Conservation (phyloP, 2,888 invertebrate species). For the Nomada ruficornis region DNA sequence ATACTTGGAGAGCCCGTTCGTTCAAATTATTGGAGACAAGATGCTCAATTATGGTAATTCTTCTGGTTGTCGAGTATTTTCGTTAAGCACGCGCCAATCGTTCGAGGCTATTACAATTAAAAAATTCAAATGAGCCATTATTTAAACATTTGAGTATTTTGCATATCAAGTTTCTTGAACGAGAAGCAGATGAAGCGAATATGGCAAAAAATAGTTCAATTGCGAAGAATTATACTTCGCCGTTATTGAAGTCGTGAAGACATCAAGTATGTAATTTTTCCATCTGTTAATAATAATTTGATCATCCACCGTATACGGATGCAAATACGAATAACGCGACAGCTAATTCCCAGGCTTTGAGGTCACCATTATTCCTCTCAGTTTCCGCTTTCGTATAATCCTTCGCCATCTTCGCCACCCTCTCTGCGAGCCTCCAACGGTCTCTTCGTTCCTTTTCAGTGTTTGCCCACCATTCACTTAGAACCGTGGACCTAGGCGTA, state of each 20-base stretch:
- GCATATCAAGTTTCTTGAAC: too few relatives aligned
- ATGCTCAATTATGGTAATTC: not conserved
- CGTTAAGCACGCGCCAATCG: too few relatives aligned
- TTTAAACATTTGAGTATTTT: too few relatives aligned
- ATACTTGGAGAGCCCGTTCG: not conserved
- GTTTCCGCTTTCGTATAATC: slow-evolving; percentile 56
- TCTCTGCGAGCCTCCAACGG: slow-evolving; percentile 57
- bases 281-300: too few relatives aligned
- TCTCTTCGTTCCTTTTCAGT: slow-evolving; percentile 65
- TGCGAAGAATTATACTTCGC: too few relatives aligned
- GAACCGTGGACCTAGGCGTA: slow-evolving; percentile 64
- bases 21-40: not conserved
- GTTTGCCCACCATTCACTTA: slow-evolving; percentile 74
- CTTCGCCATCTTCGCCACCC: slow-evolving; percentile 47
- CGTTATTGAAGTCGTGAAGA: too few relatives aligned
- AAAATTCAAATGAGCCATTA: too few relatives aligned
- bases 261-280: too few relatives aligned
- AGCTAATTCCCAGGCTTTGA: slow-evolving; percentile 17
- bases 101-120: too few relatives aligned
- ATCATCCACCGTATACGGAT: too few relatives aligned
- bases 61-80: not conserved
- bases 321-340: slow-evolving; percentile 1
- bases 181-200: too few relatives aligned
- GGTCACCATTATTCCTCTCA: slow-evolving; percentile 51
- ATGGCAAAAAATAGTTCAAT: too few relatives aligned